These are phyloP conservation scores for Coboldia fuscipes DNA, from an alignment of 1,140 invertebrate species.

Conservation along the genomic window DNA sequence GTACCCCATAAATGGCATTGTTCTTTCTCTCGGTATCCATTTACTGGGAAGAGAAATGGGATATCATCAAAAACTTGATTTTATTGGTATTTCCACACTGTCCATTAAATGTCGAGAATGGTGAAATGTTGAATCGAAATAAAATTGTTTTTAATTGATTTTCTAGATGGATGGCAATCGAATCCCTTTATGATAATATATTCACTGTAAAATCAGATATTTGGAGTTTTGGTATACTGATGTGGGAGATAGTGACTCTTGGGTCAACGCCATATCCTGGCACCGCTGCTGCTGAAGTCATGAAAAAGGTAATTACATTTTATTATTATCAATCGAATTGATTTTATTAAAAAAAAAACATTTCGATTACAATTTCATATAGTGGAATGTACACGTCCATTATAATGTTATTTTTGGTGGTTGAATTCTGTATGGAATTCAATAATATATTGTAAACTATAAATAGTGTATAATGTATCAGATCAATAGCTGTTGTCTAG, in stretches of 20 bases:
- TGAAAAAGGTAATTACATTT: slow-evolving; percentile 34
- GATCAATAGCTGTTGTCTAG: no score
- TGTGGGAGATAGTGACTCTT: slow-evolving; percentile 86
- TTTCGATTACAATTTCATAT: background rate
- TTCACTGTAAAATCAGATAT: slow-evolving; percentile 82
- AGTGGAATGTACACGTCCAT: background rate
- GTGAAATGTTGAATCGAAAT: no score
- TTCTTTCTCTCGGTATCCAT: background rate
- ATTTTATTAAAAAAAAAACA: background rate
- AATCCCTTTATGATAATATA: slow-evolving; percentile 77
- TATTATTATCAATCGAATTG: slow-evolving; percentile 1
- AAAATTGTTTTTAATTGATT: slow-evolving; percentile 6
- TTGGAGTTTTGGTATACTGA: slow-evolving; percentile 81
- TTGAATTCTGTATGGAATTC: no score
- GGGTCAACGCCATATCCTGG: slow-evolving; percentile 81
- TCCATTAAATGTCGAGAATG: no score
- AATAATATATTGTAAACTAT: no score
- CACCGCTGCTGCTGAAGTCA: slow-evolving; percentile 61
- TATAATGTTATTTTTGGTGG: no score
- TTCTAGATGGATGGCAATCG: slow-evolving; percentile 80
- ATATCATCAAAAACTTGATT: no score
- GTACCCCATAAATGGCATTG: background rate
- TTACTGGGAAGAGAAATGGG: no score
- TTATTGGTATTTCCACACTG: no score
- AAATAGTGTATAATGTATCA: no score